phyloP scores from a whole-genome alignment of 2,888 invertebrate genomes.

The Monoplex corrugatus region DNA sequence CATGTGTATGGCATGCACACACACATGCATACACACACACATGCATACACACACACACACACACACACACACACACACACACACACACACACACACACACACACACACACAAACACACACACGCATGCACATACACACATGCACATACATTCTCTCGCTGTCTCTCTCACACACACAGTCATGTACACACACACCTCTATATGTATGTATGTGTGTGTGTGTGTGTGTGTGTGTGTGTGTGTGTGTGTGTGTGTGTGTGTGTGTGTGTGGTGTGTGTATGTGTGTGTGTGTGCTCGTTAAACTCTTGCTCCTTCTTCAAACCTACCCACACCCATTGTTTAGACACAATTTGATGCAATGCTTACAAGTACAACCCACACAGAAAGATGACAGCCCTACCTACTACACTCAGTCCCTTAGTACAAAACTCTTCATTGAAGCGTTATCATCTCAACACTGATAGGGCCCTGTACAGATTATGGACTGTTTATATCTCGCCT shows the following conservation, averaged over 20 bases:
- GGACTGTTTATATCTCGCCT: too few relatives aligned
- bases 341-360: too few relatives aligned
- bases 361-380: too few relatives aligned
- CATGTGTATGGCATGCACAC: too few relatives aligned
- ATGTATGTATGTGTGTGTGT: slow-evolving; percentile 2
- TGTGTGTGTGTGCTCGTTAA: background rate
- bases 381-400: too few relatives aligned
- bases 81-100: background rate
- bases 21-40: background rate
- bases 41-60: slow-evolving; percentile 19
- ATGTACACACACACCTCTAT: background rate
- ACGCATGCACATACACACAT: too few relatives aligned
- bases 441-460: too few relatives aligned
- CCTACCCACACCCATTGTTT: too few relatives aligned
- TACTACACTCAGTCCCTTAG: too few relatives aligned
- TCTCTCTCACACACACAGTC: background rate
- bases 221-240: slow-evolving; percentile 43
- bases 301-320: too few relatives aligned
- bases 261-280: background rate
- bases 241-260: slow-evolving; percentile 41
- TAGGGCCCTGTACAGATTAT: too few relatives aligned
- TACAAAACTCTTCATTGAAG: too few relatives aligned
- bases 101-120: background rate
- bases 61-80: background rate
- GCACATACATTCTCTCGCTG: background rate